Evolutionary conservation across 2,888 invertebrate species (phyloP).

Genomic region (Tetrapedia diversipes): DNA sequence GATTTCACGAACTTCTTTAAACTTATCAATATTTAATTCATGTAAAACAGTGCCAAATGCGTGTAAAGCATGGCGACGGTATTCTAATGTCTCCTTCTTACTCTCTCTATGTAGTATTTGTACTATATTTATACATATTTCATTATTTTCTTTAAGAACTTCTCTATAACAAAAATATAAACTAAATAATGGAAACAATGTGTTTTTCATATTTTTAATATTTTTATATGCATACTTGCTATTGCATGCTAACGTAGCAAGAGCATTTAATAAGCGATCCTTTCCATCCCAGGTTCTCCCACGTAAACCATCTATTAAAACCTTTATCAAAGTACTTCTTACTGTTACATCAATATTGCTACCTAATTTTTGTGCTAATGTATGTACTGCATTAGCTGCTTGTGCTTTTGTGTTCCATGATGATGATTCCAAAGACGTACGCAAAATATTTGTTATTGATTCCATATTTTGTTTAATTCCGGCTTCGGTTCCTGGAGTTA

Average conservation of each 20-base stretch:
- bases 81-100: constrained; percentile 90
- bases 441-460: constrained; percentile 88
- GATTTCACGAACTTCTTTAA: constrained; percentile 91
- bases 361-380: constrained; percentile 89
- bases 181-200: neutral
- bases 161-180: constrained; percentile 74
- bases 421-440: constrained; percentile 89
- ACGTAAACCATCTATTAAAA: constrained; percentile 88
- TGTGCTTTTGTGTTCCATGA: constrained; percentile 94
- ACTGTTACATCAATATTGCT: constrained; percentile 87
- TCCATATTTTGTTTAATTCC: constrained; percentile 91
- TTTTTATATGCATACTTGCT: constrained; percentile 86
- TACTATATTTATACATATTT: constrained; percentile 84
- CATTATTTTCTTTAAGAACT: constrained; percentile 81
- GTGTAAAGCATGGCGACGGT: constrained; percentile 89
- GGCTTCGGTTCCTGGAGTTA: constrained; percentile 93
- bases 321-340: constrained; percentile 87
- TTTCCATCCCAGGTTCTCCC: constrained; percentile 97
- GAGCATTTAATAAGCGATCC: constrained; percentile 90
- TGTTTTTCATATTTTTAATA: neutral
- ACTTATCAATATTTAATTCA: constrained; percentile 89
- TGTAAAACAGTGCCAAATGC: constrained; percentile 90
- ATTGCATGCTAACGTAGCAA: constrained; percentile 88
- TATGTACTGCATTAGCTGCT: constrained; percentile 92
- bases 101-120: constrained; percentile 91